Base-by-base conservation (phyloP, 2,797 vertebrate species). In the Atherinosoma microstoma region DNA sequence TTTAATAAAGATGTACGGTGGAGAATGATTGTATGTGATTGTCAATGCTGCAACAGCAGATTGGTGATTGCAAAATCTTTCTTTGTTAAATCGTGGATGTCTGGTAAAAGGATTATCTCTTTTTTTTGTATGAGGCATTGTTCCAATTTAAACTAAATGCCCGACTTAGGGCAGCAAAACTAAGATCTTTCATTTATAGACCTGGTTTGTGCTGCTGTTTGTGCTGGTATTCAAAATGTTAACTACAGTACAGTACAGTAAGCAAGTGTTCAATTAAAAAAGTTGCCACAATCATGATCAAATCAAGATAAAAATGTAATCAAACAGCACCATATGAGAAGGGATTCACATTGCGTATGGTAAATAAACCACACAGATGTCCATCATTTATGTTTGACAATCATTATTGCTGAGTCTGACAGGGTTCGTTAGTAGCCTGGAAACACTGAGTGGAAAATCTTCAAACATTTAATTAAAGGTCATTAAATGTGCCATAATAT, bases 1-100 rank as follows among this genome's bases (percentile, higher is more conserved):
- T 88, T 90, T 79, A 90, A 89, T 93, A 94, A 94, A 95, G 78
- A 94, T 87, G 76, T 93, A 92, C 87, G 71, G 71, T 79, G 84
- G 82, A 84, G 82, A 54, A 6, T 35, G 36, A 54, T 70, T 13
- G 12, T 24, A 8, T 78, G 42, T 69, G 27, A 42, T 22, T 75
- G 56, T 54, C 3, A 59, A 30, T 3, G 5, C 7, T 73, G 29
- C 22, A 51, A 5, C 58, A 51, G 35, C 62, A 13, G 12, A 45
- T 10, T 35, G 40, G 36, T 29, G 4, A 57, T 35, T 20, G 2
- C n/a, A 12, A 59, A 51, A 24, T 53, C 10, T 53, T 54, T 56
- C 45, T 47, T 47, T 45, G 42, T 47, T 47, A n/a, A 47, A 16
- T 8, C 18, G n/a, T 47, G 20, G 20, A 20, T 47, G 18, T 9